Percentiles rank a stretch among this genome's conserved stretches.
These are phyloP conservation scores for Cricetomys ansorgei DNA, from an alignment of 2,113 vertebrate genomes.

Conservation along the genomic window DNA sequence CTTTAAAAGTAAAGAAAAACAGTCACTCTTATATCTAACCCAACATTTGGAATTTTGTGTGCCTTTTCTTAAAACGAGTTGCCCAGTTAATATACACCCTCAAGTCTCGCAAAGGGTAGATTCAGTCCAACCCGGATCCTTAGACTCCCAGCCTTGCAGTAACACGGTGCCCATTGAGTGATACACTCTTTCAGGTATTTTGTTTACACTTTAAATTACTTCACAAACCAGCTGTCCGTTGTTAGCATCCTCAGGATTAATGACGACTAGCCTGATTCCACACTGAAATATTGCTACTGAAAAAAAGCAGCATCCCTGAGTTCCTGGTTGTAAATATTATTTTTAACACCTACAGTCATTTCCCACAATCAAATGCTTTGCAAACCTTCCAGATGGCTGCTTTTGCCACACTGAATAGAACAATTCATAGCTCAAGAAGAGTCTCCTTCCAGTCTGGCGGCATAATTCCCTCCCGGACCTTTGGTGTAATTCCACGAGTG, in stretches of 20 bases:
- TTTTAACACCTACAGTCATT: neutral
- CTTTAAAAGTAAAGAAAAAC: neutral
- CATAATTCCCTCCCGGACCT: neutral
- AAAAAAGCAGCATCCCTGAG: neutral
- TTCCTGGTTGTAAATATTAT: conserved; percentile 45
- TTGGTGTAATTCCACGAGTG: neutral
- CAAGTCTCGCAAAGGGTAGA: neutral
- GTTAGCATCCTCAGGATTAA: conserved; percentile 1
- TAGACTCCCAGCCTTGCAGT: neutral
- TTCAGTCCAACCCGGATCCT: neutral
- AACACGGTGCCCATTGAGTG: neutral
- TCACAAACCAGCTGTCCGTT: neutral
- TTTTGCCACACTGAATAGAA: neutral
- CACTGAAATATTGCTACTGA: neutral
- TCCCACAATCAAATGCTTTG: conserved; percentile 2
- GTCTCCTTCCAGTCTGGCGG: neutral
- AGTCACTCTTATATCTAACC: neutral
- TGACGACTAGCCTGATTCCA: conserved; percentile 33
- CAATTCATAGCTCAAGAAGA: neutral
- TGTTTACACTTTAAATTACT: neutral
- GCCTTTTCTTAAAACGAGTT: neutral
- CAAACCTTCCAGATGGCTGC: neutral
- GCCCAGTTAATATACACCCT: neutral
- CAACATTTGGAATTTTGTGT: neutral
- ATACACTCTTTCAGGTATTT: neutral